phyloP scores from a whole-genome alignment of 2,113 vertebrate species.

The Onychostruthus taczanowskii region DNA sequence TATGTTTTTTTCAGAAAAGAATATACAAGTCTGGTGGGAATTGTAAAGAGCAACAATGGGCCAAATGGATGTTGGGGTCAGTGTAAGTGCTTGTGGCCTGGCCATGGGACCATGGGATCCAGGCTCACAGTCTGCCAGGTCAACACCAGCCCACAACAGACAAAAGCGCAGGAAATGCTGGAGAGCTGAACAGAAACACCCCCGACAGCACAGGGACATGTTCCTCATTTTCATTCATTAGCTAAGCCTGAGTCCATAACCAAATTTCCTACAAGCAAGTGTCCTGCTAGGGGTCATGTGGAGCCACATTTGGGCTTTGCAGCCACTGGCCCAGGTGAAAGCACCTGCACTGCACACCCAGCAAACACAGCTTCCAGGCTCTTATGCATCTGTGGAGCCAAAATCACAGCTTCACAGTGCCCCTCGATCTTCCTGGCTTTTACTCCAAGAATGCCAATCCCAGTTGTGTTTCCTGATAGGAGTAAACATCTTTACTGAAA shows the following conservation, averaged over 20 bases:
- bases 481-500: background rate
- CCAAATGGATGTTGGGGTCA: background rate
- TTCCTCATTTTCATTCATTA: background rate
- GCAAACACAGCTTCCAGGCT: background rate
- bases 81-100: background rate
- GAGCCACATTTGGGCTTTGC: background rate
- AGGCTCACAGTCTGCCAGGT: background rate
- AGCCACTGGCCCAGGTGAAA: background rate
- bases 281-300: background rate
- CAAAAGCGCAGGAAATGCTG: background rate
- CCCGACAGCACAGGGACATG: accelerated
- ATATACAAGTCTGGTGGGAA: background rate
- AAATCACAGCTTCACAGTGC: background rate
- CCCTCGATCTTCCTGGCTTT: background rate
- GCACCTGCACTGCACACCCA: background rate
- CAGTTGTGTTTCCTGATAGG: background rate
- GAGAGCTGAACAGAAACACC: background rate
- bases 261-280: accelerated
- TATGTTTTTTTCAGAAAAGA: background rate
- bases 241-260: background rate
- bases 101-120: background rate
- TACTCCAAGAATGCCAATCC: background rate
- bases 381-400: background rate
- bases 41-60: background rate
- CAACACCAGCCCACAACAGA: background rate